phyloP scores from a whole-genome alignment of 1,140 invertebrate species.

The Ceratitis capitata region DNA sequence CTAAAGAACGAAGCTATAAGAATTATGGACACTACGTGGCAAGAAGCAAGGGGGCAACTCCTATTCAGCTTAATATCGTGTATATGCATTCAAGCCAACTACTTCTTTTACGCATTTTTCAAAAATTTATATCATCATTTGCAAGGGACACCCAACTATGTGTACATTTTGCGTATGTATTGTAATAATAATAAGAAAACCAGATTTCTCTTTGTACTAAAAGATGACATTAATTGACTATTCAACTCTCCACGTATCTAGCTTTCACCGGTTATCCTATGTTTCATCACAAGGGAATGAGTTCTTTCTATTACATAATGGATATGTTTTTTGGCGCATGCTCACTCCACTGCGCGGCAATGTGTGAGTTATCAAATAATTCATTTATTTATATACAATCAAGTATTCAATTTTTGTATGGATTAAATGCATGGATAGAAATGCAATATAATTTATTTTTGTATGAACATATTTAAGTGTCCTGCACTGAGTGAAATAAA shows the following conservation, averaged over 20 bases:
- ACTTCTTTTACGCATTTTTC: conserved; percentile 49
- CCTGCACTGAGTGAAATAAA: no score
- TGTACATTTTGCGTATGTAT: conserved; percentile 49
- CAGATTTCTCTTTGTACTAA: no score
- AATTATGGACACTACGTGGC: neutral
- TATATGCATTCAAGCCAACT: conserved; percentile 47
- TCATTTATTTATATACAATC: no score
- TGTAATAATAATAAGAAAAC: no score
- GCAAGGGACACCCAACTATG: conserved; percentile 41
- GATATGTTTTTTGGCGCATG: neutral
- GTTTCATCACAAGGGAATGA: conserved; percentile 52
- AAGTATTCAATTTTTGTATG: no score
- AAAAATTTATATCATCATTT: conserved; percentile 48
- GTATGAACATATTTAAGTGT: no score
- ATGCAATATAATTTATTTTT: no score
- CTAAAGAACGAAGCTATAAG: neutral
- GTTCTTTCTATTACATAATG: conserved; percentile 51
- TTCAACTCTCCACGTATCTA: no score
- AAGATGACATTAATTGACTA: no score
- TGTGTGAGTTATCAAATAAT: neutral
- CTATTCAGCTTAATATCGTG: conserved; percentile 47
- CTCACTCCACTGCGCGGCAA: neutral
- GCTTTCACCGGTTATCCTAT: conserved; percentile 52
- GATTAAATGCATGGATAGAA: no score
- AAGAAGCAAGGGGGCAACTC: neutral